Conservation (phyloP, 2,113 vertebrate species). For the Diphyllodes magnificus region DNA sequence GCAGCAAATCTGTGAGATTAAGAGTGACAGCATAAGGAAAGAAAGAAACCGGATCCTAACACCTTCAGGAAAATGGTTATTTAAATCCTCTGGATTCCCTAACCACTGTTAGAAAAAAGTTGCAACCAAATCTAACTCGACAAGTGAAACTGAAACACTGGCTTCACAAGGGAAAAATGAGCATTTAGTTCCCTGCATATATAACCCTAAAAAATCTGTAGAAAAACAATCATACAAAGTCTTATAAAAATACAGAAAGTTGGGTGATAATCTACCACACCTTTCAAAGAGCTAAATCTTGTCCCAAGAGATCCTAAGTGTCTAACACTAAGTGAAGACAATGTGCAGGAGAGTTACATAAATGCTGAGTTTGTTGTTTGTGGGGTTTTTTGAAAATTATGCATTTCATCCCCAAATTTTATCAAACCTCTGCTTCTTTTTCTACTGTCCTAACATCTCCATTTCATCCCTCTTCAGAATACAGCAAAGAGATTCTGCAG, state of each 20-base stretch:
- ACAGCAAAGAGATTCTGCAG: not conserved
- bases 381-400: not conserved
- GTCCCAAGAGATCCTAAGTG: not conserved
- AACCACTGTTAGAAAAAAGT: not conserved
- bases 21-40: not conserved
- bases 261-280: not conserved
- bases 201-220: not conserved
- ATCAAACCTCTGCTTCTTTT: not conserved
- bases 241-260: not conserved
- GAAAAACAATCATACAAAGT: not conserved
- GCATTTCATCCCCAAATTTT: not conserved
- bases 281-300: not conserved
- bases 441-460: not conserved
- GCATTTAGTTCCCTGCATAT: not conserved
- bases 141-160: not conserved
- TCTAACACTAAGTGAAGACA: not conserved
- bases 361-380: not conserved
- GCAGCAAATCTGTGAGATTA: not conserved
- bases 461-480: not conserved
- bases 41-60: not conserved
- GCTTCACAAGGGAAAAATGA: not conserved
- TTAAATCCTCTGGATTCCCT: not conserved
- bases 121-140: not conserved
- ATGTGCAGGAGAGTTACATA: not conserved
- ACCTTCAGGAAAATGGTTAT: not conserved